phyloP scores from a whole-genome alignment of 2,888 invertebrate species.

The Lypha dubia region DNA sequence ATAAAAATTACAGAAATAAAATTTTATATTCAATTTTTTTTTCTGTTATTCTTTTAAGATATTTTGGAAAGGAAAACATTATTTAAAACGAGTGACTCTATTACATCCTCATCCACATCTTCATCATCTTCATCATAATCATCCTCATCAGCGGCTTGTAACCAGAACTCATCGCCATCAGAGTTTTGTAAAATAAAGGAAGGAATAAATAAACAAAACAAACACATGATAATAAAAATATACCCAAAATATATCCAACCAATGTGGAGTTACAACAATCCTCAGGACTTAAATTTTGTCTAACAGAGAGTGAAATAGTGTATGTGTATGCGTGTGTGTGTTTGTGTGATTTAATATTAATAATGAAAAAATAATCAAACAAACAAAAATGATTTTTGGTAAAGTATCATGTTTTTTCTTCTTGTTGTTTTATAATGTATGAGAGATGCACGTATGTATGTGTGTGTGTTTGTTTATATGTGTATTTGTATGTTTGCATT shows the following conservation, averaged over 20 bases:
- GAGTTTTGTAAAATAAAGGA: slow-evolving; percentile 2
- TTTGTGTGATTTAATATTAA: slow-evolving; percentile 31
- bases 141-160: slow-evolving; percentile 35
- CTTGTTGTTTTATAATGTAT: background rate
- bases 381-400: slow-evolving; percentile 60
- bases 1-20: slow-evolving; percentile 53
- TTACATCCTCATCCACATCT: slow-evolving; percentile 52
- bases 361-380: slow-evolving; percentile 47
- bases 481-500: slow-evolving; percentile 34
- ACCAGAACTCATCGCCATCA: background rate
- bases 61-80: slow-evolving; percentile 39
- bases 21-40: slow-evolving; percentile 34
- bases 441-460: background rate
- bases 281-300: slow-evolving; percentile 51
- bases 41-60: slow-evolving; percentile 21
- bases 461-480: background rate
- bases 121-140: slow-evolving; percentile 45
- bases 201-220: background rate
- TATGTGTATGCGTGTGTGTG: background rate
- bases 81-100: slow-evolving; percentile 57
- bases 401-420: slow-evolving; percentile 51
- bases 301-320: slow-evolving; percentile 8
- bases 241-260: slow-evolving; percentile 50
- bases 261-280: slow-evolving; percentile 30
- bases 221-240: slow-evolving; percentile 16